Base-by-base conservation (phyloP, 2,888 invertebrate genomes). In the Camponotus fellah region DNA sequence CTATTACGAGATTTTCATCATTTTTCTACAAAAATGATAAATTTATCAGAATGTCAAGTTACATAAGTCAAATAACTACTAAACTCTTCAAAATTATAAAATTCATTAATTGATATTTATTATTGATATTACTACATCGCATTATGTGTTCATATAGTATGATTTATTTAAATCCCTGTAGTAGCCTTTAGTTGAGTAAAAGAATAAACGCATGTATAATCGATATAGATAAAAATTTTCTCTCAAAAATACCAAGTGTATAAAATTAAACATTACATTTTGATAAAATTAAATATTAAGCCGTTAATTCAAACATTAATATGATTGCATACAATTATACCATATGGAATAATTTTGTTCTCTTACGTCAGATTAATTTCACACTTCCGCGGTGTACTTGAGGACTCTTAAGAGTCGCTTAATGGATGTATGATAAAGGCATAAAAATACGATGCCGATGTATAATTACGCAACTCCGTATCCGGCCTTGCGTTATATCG, bases 401-500 rank as follows among this genome's bases (percentile, higher is more conserved):
- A 46, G 75, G 65, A 17, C 46, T 46, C 49, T 66, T 66, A 53
- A 76, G 40, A 26, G 49, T 49, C 60, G 60, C 60, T 60, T 49
- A 53, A 53, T 53, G 66, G 53, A 12, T 21, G 37, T 65, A 53
- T 46, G 65, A 53, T 49, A 49, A 76, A 76, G 46, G 49, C 49
- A n/a, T n/a, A 49, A 65, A 75, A 75, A 65, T 34, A 17, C 26
- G 17, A 6, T 37, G 12, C 53, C 26, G 26, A 76, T 66, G 66
- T 62, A 79, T 58, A 88, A 88, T 88, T 88, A 88, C 72, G 58
- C 56, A 62, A 71, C 82, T 40, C 32, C 71, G 83, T 85, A 85
- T 88, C 88, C 88, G 88, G 89, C 71, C 26, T 89, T 85, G 80
- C 82, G 58, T 62, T 65, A 53, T 80, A 65, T 64, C 69, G 82